These are phyloP conservation scores for Leptopilina drosophilae DNA, from an alignment of 2,888 invertebrate genomes.

Conservation along the genomic window DNA sequence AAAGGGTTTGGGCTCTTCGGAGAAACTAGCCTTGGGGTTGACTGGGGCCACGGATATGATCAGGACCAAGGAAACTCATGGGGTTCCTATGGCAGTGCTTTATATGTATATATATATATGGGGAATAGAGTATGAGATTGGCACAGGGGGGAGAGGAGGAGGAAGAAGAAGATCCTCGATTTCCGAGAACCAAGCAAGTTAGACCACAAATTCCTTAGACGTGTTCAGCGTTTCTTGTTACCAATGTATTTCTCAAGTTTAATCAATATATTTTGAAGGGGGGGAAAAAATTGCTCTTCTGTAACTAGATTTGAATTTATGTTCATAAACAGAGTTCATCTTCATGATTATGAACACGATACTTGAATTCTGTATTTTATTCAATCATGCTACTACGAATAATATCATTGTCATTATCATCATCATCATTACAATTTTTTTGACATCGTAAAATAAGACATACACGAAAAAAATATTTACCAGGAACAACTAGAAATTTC, in stretches of 20 bases:
- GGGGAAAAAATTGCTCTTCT: no score
- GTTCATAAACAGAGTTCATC: no score
- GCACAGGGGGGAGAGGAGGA: neutral
- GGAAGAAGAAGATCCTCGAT: slow-evolving; percentile 30
- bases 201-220: slow-evolving; percentile 69
- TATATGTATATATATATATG: slow-evolving; percentile 34
- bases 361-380: no score
- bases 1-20: slow-evolving; percentile 58
- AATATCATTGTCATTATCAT: no score
- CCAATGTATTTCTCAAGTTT: slow-evolving; percentile 30
- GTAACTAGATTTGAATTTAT: no score
- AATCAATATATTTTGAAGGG: neutral
- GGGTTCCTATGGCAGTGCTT: slow-evolving; percentile 42
- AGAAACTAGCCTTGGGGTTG: slow-evolving; percentile 66
- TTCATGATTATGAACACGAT: no score
- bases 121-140: slow-evolving; percentile 54
- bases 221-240: slow-evolving; percentile 50
- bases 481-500: no score
- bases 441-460: no score
- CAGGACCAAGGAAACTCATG: slow-evolving; percentile 66
- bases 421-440: no score
- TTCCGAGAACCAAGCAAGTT: slow-evolving; percentile 63
- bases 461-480: no score
- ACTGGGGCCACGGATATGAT: slow-evolving; percentile 63
- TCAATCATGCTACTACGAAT: no score